Evolutionary conservation across 1,140 invertebrate genomes (phyloP).

Genomic region (Uloborus diversus): DNA sequence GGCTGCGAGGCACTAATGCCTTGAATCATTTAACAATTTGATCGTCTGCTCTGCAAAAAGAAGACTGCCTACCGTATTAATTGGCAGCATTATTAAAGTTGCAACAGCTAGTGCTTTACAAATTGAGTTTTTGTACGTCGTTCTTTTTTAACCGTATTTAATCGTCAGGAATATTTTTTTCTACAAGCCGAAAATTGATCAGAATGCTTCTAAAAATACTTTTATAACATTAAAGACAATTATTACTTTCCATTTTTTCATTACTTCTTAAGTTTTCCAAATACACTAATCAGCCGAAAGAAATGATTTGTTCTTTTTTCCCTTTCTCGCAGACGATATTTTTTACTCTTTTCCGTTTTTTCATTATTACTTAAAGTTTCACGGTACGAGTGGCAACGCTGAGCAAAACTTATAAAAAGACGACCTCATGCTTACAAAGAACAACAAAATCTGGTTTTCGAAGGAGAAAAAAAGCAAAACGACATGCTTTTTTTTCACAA

Average conservation of each 20-base stretch:
- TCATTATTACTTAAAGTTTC: not conserved
- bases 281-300: constrained; percentile 36
- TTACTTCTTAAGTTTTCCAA: constrained; percentile 17
- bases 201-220: constrained; percentile 42
- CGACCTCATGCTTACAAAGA: too few relatives aligned
- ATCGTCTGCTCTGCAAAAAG: constrained; percentile 37
- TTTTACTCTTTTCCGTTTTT: too few relatives aligned
- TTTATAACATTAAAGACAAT: constrained; percentile 49
- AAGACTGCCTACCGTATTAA: constrained; percentile 41
- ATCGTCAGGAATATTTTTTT: constrained; percentile 15
- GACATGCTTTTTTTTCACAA: too few relatives aligned
- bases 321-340: not conserved
- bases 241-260: constrained; percentile 11
- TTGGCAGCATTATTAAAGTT: constrained; percentile 54
- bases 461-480: not conserved
- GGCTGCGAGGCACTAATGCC: constrained; percentile 34
- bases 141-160: constrained; percentile 13
- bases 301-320: not conserved
- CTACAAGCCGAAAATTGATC: constrained; percentile 22
- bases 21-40: constrained; percentile 57
- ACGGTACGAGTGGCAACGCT: not conserved
- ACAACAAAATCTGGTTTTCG: too few relatives aligned
- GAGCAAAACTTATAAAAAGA: not conserved
- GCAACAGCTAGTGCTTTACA: constrained; percentile 26
- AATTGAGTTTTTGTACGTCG: constrained; percentile 31